phyloP scores from a whole-genome alignment of 1,140 invertebrate species.

The Hormaphis cornu region DNA sequence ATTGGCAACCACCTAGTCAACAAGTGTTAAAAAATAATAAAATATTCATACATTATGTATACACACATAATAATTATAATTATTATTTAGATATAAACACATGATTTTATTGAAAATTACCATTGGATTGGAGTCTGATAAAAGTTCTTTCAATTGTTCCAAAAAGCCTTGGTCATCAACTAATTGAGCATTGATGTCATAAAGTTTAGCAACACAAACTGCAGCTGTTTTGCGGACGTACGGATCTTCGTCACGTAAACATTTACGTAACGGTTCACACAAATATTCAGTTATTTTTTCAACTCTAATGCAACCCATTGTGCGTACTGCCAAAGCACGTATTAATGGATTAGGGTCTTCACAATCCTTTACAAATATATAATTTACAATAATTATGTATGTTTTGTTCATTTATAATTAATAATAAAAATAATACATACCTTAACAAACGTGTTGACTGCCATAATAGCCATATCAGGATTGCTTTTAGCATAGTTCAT shows the following conservation, averaged over 20 bases:
- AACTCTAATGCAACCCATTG: slow-evolving; percentile 99
- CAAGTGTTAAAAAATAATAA: background rate
- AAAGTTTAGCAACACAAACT: slow-evolving; percentile 97
- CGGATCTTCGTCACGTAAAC: slow-evolving; percentile 97
- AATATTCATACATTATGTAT: background rate
- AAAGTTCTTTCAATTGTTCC: slow-evolving; percentile 90
- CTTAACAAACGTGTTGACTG: slow-evolving; percentile 99
- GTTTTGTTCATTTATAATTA: background rate
- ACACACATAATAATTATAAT: background rate
- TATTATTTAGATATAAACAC: no score
- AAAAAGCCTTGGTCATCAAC: slow-evolving; percentile 98
- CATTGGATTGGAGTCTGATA: slow-evolving; percentile 99
- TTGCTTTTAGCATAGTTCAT: slow-evolving; percentile 99
- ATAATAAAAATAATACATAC: slow-evolving; percentile 48
- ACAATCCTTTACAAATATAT: slow-evolving; percentile 67
- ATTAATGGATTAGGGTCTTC: slow-evolving; percentile 99
- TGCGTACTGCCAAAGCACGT: slow-evolving; percentile 92
- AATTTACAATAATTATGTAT: background rate
- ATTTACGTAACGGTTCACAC: slow-evolving; percentile 96
- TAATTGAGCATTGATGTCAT: slow-evolving; percentile 95
- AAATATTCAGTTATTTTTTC: slow-evolving; percentile 99
- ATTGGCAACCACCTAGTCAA: slow-evolving; percentile 82
- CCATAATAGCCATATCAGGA: slow-evolving; percentile 99
- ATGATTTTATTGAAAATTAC: slow-evolving; percentile 47
- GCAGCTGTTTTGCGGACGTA: slow-evolving; percentile 99